Base-by-base conservation (phyloP, 2,888 invertebrate species). In the Augiades crinisus region DNA sequence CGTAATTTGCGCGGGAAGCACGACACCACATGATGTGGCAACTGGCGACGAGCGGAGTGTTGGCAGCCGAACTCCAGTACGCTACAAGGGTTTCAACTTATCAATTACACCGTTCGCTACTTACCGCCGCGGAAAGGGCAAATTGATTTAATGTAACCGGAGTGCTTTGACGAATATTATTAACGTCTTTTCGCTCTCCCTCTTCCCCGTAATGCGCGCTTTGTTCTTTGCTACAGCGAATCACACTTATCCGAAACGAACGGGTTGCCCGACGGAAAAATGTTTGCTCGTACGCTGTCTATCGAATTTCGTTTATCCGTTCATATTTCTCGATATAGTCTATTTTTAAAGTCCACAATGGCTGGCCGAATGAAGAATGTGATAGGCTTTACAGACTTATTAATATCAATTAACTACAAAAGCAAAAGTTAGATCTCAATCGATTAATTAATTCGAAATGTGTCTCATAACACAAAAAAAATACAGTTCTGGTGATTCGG, bases 161-260 rank as follows among this genome's bases (percentile, higher is more conserved):
- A 88, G 88, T 88, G 88, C 88, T 89, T 88, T 89, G 88, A 89
- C 88, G 89, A 89, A 88, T 89, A 89, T 89, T 89, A 89, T 89
- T 88, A 89, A 86, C 87, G 88, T 87, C 88, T 88, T 89, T 89
- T 87, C 87, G 72, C 85, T 77, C 84, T 83, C 87, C 80, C 81
- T 74, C 76, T 61, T 73, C 74, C 75, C 73, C 69, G 75, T 78
- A 80, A 81, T 81, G 80, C 81, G 78, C 77, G 81, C 83, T 85
- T 87, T 87, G 87, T 88, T 89, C 84, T 85, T 86, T 78, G 71
- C 78, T 74, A 87, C 87, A 87, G 72, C 72, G 84, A 85, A 80
- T 84, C 78, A 84, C 86, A 86, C 88, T 87, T 87, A 87, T 80
- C 79, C 75, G 68, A 72, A 68, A 56, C 49, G 55, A 62, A 62